These are phyloP conservation scores for Andricus quercusramuli DNA, from an alignment of 2,888 invertebrate genomes.

Conservation along the genomic window DNA sequence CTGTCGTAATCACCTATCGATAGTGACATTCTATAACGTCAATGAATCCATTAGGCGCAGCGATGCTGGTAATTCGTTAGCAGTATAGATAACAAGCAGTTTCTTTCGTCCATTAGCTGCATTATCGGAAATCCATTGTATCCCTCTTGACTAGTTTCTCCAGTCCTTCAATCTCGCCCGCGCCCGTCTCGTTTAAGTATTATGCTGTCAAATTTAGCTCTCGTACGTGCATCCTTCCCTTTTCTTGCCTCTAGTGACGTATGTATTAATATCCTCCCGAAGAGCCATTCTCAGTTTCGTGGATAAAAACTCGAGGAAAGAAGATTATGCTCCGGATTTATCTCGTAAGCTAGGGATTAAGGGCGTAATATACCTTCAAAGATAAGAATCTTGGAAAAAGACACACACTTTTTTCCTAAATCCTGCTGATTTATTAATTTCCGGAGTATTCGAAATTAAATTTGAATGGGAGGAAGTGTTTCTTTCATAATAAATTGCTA, in stretches of 20 bases:
- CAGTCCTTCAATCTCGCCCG: not conserved
- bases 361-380: not conserved
- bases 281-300: not conserved
- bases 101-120: not conserved
- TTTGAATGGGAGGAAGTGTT: not conserved
- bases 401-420: not conserved
- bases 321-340: not conserved
- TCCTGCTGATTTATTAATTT: not conserved
- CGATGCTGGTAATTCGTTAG: not conserved
- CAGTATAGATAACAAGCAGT: not conserved
- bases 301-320: slow-evolving; percentile 1
- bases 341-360: not conserved
- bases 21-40: not conserved
- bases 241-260: not conserved
- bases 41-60: not conserved
- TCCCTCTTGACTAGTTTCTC: not conserved
- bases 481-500: not conserved
- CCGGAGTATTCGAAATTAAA: not conserved
- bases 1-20: not conserved
- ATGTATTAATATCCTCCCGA: not conserved
- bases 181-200: not conserved
- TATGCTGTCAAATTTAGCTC: not conserved
- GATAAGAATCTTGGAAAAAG: not conserved
- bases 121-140: slow-evolving; percentile 7
- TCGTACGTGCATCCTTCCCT: too few relatives aligned